Conservation (phyloP, 2,797 vertebrate species). For the Rhincodon typus region DNA sequence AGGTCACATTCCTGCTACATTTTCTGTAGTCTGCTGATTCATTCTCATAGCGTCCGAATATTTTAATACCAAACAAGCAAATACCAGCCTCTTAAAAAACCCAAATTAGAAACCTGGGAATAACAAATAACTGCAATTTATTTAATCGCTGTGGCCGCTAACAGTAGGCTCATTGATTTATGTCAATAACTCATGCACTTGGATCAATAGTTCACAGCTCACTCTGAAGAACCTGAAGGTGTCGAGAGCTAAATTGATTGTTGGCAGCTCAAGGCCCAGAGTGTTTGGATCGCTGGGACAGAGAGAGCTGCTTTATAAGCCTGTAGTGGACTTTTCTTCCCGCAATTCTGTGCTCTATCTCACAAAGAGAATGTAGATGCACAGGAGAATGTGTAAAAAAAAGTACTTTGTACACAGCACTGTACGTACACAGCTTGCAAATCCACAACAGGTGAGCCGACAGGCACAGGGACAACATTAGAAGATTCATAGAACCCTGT, state of each 20-base stretch:
- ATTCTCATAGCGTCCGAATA: too few species aligned
- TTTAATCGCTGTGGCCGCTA: not conserved
- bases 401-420: not conserved
- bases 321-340: not conserved
- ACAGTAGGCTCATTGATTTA: not conserved
- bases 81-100: not conserved
- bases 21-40: too few species aligned
- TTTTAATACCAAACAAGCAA: not conserved
- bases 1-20: too few species aligned
- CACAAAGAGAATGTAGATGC: not conserved
- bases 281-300: not conserved
- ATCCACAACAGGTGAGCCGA: too few species aligned
- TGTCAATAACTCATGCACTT: not conserved
- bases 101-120: not conserved
- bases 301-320: not conserved
- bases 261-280: not conserved
- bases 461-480: too few species aligned
- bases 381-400: not conserved
- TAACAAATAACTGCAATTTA: constrained; percentile 18
- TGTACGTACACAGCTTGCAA: too few species aligned
- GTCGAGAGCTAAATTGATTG: not conserved
- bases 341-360: not conserved
- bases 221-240: not conserved
- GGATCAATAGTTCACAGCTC: not conserved
- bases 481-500: too few species aligned